Evolutionary conservation across 2,888 invertebrate species (phyloP).

Genomic region (Leptogaster cylindrica): DNA sequence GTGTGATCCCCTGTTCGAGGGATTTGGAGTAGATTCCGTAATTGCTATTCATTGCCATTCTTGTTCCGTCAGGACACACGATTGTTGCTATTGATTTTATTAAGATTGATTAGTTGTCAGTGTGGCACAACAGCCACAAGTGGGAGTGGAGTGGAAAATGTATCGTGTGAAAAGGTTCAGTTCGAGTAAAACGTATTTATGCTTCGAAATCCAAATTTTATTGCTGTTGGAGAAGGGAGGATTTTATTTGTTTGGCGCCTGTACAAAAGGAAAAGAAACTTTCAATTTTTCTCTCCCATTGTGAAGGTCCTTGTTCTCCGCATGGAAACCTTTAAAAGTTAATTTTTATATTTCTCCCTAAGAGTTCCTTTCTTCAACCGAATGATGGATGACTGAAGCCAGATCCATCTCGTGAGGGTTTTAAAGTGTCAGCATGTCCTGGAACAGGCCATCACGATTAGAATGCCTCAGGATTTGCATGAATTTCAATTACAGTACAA

Average conservation of each 20-base stretch:
- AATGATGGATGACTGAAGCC: constrained; percentile 1
- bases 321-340: neutral
- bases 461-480: too few species aligned
- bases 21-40: too few species aligned
- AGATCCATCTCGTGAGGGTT: neutral
- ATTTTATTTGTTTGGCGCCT: too few species aligned
- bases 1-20: too few species aligned
- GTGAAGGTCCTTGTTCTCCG: too few species aligned
- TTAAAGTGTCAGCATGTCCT: neutral
- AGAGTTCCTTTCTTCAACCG: neutral
- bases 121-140: neutral
- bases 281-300: too few species aligned
- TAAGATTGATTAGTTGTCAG: neutral
- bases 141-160: neutral
- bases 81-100: neutral
- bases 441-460: too few species aligned
- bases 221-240: neutral
- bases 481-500: neutral
- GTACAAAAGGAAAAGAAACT: too few species aligned
- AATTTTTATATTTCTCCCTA: neutral
- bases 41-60: too few species aligned
- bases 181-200: neutral
- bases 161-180: neutral
- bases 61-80: neutral
- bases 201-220: neutral